Conservation (phyloP, 2,113 vertebrate species). For the Dasypus novemcinctus region DNA sequence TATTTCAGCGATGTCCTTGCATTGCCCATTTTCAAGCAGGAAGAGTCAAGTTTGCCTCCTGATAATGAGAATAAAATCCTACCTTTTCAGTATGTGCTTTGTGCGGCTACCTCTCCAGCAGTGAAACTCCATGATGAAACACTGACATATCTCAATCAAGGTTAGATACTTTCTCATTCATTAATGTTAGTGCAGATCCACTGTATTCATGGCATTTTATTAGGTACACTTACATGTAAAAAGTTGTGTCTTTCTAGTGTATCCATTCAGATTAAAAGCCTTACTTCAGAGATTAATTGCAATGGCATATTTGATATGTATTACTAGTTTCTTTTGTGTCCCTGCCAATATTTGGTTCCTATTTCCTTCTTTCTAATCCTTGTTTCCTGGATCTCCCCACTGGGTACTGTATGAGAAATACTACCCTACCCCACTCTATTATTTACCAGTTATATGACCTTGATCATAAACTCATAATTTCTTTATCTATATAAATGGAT, state of each 20-base stretch:
- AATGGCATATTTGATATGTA: background rate
- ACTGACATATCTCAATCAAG: conserved; percentile 99
- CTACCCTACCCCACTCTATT: background rate
- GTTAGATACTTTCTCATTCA: conserved; percentile 81
- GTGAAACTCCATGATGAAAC: conserved; percentile 98
- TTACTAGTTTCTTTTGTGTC: background rate
- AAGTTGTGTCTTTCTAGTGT: conserved; percentile 10
- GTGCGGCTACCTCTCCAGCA: conserved; percentile 96
- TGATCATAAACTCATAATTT: background rate
- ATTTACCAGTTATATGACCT: background rate
- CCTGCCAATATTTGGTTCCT: background rate
- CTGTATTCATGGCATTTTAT: background rate
- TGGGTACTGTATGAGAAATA: background rate
- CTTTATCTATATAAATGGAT: conserved; percentile 6
- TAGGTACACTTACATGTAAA: background rate
- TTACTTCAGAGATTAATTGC: conserved; percentile 27
- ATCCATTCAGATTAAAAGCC: background rate
- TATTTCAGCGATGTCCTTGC: conserved; percentile 94
- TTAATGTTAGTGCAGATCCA: background rate
- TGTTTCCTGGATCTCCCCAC: background rate
- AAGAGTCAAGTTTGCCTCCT: conserved; percentile 94
- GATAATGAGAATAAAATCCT: conserved; percentile 95
- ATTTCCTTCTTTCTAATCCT: background rate
- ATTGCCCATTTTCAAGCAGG: conserved; percentile 99
- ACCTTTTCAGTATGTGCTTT: conserved; percentile 98